These are phyloP conservation scores for Diachasmimorpha longicaudata DNA, from an alignment of 1,140 invertebrate genomes.

Conservation along the genomic window DNA sequence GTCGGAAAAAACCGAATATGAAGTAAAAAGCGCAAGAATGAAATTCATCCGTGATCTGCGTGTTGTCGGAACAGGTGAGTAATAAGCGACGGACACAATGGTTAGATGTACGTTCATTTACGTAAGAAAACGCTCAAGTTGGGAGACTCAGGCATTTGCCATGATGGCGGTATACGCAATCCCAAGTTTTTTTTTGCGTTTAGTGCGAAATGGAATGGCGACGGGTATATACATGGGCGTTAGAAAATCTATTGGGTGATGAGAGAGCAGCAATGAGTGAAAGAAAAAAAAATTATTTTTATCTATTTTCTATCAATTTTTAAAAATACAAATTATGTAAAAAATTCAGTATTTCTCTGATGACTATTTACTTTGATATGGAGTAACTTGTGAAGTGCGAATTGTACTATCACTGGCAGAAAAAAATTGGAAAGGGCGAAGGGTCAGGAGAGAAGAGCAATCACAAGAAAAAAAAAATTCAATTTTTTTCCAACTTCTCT, in stretches of 20 bases:
- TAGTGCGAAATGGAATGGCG: not conserved
- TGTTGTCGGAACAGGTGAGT: not conserved
- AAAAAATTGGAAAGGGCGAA: no score
- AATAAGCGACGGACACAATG: slow-evolving; percentile 1
- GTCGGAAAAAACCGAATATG: not conserved
- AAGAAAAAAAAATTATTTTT: no score
- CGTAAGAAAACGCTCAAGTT: slow-evolving; percentile 1
- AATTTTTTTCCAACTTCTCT: no score
- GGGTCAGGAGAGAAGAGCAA: no score
- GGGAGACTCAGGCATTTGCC: not conserved
- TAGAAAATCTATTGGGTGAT: not conserved
- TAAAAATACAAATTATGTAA: no score
- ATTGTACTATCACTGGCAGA: not conserved
- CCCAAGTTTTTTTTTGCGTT: not conserved
- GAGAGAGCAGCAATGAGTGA: not conserved
- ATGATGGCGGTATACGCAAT: not conserved
- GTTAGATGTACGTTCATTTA: not conserved
- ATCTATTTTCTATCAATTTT: no score
- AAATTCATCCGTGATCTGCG: slow-evolving; percentile 1
- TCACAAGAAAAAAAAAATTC: no score
- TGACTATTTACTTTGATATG: no score
- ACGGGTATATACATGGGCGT: not conserved
- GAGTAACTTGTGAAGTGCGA: no score
- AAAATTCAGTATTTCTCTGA: no score
- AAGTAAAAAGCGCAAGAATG: not conserved